These are phyloP conservation scores for Palythoa caribaeorum DNA, from an alignment of 92 coral and sea anemone genomes.

Conservation along the genomic window DNA sequence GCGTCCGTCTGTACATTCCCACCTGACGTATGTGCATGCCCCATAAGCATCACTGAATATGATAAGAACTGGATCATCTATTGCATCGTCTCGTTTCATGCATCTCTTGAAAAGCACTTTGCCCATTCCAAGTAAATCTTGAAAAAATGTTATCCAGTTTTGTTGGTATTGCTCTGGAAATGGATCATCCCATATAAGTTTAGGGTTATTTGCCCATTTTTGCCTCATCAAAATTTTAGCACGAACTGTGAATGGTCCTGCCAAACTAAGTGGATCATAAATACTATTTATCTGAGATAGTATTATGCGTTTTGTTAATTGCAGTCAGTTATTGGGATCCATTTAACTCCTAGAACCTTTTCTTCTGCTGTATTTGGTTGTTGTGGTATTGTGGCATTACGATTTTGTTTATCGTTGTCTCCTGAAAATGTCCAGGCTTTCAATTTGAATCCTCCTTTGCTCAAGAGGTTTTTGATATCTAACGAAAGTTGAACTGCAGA, in stretches of 20 bases:
- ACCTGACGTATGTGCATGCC: slow-evolving; percentile 65
- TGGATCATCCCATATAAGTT: slow-evolving; percentile 48
- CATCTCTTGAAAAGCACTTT: slow-evolving; percentile 43
- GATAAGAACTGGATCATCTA: slow-evolving; percentile 34
- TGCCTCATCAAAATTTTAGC: slow-evolving; percentile 59
- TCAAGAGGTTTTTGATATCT: background rate
- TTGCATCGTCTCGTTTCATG: slow-evolving; percentile 45
- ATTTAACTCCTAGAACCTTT: background rate
- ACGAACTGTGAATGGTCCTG: slow-evolving; percentile 44
- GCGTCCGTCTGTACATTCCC: slow-evolving; percentile 47
- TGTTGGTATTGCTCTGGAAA: slow-evolving; percentile 28
- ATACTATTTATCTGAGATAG: background rate
- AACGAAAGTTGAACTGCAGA: background rate
- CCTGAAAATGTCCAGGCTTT: slow-evolving; percentile 3
- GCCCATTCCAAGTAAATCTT: slow-evolving; percentile 48
- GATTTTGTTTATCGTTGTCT: background rate
- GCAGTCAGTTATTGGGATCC: slow-evolving; percentile 2
- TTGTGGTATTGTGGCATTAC: background rate
- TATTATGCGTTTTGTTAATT: background rate
- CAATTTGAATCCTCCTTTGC: slow-evolving; percentile 7
- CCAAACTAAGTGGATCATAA: background rate
- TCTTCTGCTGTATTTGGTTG: slow-evolving; percentile 20
- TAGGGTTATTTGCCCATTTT: slow-evolving; percentile 32
- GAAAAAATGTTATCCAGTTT: slow-evolving; percentile 46
- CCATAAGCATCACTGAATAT: slow-evolving; percentile 69